Conservation (phyloP, 2,113 vertebrate genomes). For the Anthoscopus minutus region DNA sequence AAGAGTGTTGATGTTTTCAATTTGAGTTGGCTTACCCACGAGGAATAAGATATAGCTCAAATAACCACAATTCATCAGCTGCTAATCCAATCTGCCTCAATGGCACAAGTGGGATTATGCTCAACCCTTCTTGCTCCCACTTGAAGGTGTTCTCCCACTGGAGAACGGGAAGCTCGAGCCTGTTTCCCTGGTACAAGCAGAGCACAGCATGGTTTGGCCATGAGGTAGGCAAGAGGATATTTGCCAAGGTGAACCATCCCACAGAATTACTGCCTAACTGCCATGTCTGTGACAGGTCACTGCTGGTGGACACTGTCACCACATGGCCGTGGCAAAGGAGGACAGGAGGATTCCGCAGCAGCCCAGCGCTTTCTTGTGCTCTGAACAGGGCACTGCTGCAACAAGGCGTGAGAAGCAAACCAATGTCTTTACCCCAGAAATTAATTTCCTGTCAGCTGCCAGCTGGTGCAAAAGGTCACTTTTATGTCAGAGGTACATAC, state of each 20-base stretch:
- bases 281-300: not conserved
- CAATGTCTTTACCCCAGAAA: not conserved
- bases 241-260: accelerated
- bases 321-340: accelerated
- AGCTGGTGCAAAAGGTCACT: not conserved
- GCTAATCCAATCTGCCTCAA: not conserved
- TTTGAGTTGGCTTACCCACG: conserved; percentile 1
- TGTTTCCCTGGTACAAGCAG: not conserved
- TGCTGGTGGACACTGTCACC: not conserved
- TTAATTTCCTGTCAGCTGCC: not conserved
- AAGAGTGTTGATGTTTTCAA: conserved; percentile 29
- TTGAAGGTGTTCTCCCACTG: not conserved
- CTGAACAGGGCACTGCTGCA: not conserved
- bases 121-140: not conserved
- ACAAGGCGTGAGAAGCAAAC: not conserved
- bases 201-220: accelerated
- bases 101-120: not conserved
- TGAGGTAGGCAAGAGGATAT: not conserved
- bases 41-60: conserved; percentile 40
- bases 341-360: not conserved
- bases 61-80: conserved; percentile 37
- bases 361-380: accelerated
- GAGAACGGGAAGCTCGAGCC: not conserved
- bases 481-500: not conserved
- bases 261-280: not conserved